Conservation (phyloP, 2,888 invertebrate species). For the Cacoxenus indagator region DNA sequence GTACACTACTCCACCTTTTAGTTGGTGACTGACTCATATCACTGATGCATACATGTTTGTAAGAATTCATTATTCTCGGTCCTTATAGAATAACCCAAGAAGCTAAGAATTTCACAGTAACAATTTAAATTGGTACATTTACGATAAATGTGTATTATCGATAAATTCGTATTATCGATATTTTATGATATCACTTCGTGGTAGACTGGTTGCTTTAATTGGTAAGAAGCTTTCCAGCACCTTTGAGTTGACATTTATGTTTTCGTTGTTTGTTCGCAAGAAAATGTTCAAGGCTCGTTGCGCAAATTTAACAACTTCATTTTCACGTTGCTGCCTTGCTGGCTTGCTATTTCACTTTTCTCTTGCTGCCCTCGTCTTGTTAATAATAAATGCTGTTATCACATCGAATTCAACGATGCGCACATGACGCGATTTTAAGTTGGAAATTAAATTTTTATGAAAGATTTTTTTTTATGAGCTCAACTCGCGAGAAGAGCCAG, state of each 20-base stretch:
- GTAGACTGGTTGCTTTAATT: too few species aligned
- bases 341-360: background rate
- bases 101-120: too few species aligned
- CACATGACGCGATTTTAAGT: constrained; percentile 7
- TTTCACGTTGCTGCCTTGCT: background rate
- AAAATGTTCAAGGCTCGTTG: constrained; percentile 3
- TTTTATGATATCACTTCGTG: too few species aligned
- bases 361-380: background rate
- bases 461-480: background rate
- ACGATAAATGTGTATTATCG: too few species aligned
- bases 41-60: too few species aligned
- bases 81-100: too few species aligned
- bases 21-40: too few species aligned
- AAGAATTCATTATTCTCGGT: too few species aligned
- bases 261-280: background rate
- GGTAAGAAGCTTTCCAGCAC: too few species aligned
- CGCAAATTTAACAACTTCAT: background rate
- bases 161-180: too few species aligned
- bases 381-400: background rate
- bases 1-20: too few species aligned
- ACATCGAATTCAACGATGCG: background rate
- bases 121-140: too few species aligned
- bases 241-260: background rate
- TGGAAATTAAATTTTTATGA: constrained; percentile 1
- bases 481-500: background rate